Base-by-base conservation (phyloP, 2,888 invertebrate species). In the Drosophila affinis region DNA sequence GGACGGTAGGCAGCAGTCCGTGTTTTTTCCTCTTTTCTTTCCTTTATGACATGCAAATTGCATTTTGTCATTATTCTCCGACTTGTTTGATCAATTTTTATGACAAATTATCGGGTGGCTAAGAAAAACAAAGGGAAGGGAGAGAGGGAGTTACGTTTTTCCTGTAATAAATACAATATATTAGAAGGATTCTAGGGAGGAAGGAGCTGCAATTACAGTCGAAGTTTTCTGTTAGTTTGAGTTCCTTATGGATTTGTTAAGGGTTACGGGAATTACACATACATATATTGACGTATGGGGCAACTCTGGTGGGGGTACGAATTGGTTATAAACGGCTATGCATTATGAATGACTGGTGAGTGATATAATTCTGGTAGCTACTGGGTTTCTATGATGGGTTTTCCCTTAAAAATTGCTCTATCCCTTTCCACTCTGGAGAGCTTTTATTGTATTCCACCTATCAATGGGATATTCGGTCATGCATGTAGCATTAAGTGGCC, bases 61-160 rank as follows among this genome's bases (percentile, higher is more conserved):
- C 79, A 85, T 79, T 87, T 79, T 72, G 75, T 77, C 79, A 75
- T 79, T 88, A 68, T 75, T 73, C 70, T 7, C n/a, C 7, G 72
- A 71, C 63, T 87, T 89, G 88, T 89, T 88, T 89, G 87, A 88
- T 88, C 89, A 89, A 89, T 88, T 87, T 89, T 85, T 77, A 83
- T 81, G 79, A 79, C 82, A 85, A 89, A 86, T 87, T 89, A 85
- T 76, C 78, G 59, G 39, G 5, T 39, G 39, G 14, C 14, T 39
- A 14, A 49, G 24, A 58, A 46, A 61, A 74, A 57, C 57, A 52
- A 63, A 71, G 34, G 48, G 34, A 57, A 69, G 29, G 9, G 29
- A 24, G 44, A 2, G 18, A 21, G 21, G 21, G 21, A 21, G 21
- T 3, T 3, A 45, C 14, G 14, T 39, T 65, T 48, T 34, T 34